These are phyloP conservation scores for Parasteatoda tepidariorum DNA, from an alignment of 1,140 invertebrate genomes.

Conservation along the genomic window DNA sequence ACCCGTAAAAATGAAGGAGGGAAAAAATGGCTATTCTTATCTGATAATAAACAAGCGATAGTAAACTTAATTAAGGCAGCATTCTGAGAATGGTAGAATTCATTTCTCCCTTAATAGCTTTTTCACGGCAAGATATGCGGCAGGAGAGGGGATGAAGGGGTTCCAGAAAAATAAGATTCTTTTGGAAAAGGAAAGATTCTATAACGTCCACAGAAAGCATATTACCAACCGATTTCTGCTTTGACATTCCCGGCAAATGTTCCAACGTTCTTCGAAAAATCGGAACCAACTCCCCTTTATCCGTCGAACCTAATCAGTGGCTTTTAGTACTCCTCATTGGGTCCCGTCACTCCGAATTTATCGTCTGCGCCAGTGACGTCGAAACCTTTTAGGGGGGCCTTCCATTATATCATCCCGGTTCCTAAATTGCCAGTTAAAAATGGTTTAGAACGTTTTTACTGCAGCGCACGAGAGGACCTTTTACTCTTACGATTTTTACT, in stretches of 20 bases:
- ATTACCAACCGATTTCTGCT: background rate
- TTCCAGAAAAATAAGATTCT: no score
- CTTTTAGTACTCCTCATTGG: slow-evolving; percentile 56
- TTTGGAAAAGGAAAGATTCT: no score
- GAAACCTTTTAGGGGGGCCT: slow-evolving; percentile 43
- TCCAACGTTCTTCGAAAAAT: background rate
- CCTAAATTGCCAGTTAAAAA: slow-evolving; percentile 60
- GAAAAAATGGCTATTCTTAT: no score
- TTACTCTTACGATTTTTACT: slow-evolving; percentile 8
- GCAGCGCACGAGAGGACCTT: background rate
- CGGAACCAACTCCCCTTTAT: background rate
- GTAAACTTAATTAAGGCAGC: no score
- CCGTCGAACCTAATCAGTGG: slow-evolving; percentile 58
- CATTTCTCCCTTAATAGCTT: no score
- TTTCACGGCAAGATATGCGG: no score
- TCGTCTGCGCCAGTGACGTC: slow-evolving; percentile 46
- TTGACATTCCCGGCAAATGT: background rate
- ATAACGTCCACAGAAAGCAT: background rate
- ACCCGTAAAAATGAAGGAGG: no score
- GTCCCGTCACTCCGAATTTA: slow-evolving; percentile 47
- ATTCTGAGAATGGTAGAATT: no score
- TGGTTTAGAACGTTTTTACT: slow-evolving; percentile 27
- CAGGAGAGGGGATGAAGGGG: no score
- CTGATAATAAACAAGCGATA: no score
- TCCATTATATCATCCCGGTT: slow-evolving; percentile 59